Evolutionary conservation across 2,888 invertebrate genomes (phyloP), one percentile per base, ranked within the genome.

Genomic region (Cancer borealis): DNA sequence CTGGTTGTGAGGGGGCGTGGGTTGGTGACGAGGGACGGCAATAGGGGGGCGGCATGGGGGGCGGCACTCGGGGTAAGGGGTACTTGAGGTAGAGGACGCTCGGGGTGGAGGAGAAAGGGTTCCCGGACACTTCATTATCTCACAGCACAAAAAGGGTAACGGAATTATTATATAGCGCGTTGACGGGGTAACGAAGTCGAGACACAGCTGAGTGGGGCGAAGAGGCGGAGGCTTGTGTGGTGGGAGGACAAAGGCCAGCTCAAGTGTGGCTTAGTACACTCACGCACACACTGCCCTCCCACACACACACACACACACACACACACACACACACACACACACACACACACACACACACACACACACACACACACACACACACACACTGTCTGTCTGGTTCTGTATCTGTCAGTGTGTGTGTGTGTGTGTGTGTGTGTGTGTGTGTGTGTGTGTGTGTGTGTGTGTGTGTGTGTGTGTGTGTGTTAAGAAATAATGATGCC

Each of bases 91-190:
- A n/a, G 26, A 4, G 73, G 73, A 8, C n/a, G 14, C n/a, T 8
- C 73, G 73, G 73, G 73, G 6, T 73, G 73, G 4, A 26, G 73
- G 73, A 17, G 6, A n/a, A 26, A 73, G 73, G n/a, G 73, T 26
- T 73, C 73, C 73, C 73, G n/a, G 17, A 73, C 73, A 73, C 73
- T 73, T 73, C 73, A 73, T 73, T 73, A 73, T 73, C 73, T 21
- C 26, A 6, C 73, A 26, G 73, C 73, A 73, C 73, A 73, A 73
- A 73, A 73, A 73, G 26, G n/a, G 73, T n/a, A 73, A 73, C 73
- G 73, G 26, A 73, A 73, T 73, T 73, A 73, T 73, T 73, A 73
- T 73, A 73, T 73, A 73, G 73, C 73, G 73, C n/a, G 73, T 6
- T 73, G 73, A 73, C 73, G 6, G n/a, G 26, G n/a, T 73, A 73